Conservation (phyloP, 2,113 vertebrate genomes). For the Scophthalmus maximus region DNA sequence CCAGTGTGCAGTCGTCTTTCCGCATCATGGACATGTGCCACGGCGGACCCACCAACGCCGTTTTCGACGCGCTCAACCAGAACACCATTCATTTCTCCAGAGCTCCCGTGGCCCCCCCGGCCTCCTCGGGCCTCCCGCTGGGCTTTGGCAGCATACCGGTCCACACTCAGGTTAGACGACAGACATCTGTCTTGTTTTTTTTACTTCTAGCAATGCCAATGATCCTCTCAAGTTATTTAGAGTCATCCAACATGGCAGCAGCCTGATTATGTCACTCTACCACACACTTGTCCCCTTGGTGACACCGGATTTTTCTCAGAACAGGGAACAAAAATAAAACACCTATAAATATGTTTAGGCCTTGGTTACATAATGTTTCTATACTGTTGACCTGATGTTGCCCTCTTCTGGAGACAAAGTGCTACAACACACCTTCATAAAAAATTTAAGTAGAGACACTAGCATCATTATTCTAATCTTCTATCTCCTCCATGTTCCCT, state of each 20-base stretch:
- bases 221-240: neutral
- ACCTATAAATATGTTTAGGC: neutral
- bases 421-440: neutral
- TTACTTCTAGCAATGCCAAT: neutral
- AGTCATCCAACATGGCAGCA: neutral
- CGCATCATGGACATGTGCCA: slow-evolving; percentile 98
- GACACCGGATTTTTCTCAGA: neutral
- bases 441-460: neutral
- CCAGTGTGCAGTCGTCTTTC: slow-evolving; percentile 96
- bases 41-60: slow-evolving; percentile 80
- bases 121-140: slow-evolving; percentile 85
- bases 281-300: neutral
- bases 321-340: neutral
- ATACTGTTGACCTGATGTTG: neutral
- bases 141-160: slow-evolving; percentile 92
- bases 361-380: slow-evolving; percentile 7
- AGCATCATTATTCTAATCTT: neutral
- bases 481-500: neutral
- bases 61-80: slow-evolving; percentile 89
- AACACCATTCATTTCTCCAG: slow-evolving; percentile 90
- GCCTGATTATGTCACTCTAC: neutral
- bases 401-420: slow-evolving; percentile 40
- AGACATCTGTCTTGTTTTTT: too few species aligned
- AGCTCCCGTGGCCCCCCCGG: slow-evolving; percentile 86
- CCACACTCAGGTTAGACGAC: slow-evolving; percentile 88